Evolutionary conservation across 2,888 invertebrate genomes (phyloP).

Genomic region (Gortyna flavago): DNA sequence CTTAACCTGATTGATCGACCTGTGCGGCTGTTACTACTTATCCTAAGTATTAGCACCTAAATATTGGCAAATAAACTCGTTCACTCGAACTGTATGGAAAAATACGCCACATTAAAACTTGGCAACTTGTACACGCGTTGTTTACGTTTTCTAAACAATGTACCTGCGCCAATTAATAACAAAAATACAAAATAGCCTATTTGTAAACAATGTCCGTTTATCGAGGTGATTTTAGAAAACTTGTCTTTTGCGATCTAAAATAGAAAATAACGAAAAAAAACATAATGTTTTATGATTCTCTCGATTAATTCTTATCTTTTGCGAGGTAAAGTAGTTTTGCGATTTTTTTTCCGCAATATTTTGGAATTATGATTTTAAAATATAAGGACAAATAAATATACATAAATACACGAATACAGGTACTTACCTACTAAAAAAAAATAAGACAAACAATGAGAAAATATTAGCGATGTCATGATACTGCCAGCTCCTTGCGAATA

Average conservation of each 20-base stretch:
- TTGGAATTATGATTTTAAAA: no score
- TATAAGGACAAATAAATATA: no score
- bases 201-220: constrained; percentile 33
- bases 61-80: neutral
- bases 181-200: constrained; percentile 29
- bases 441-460: no score
- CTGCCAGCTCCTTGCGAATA: no score
- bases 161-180: constrained; percentile 29
- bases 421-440: no score
- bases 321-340: no score
- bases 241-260: neutral
- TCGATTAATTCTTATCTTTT: neutral
- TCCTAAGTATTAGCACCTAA: neutral
- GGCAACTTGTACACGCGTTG: constrained; percentile 26
- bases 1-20: no score
- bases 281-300: fast-evolving
- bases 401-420: no score
- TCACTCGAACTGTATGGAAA: neutral
- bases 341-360: no score
- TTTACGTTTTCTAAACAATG: constrained; percentile 28
- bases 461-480: no score
- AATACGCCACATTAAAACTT: constrained; percentile 32
- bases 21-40: no score
- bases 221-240: neutral
- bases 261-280: neutral